These are phyloP conservation scores for Lepidurus packardi DNA, from an alignment of 1,140 invertebrate genomes.

Conservation along the genomic window DNA sequence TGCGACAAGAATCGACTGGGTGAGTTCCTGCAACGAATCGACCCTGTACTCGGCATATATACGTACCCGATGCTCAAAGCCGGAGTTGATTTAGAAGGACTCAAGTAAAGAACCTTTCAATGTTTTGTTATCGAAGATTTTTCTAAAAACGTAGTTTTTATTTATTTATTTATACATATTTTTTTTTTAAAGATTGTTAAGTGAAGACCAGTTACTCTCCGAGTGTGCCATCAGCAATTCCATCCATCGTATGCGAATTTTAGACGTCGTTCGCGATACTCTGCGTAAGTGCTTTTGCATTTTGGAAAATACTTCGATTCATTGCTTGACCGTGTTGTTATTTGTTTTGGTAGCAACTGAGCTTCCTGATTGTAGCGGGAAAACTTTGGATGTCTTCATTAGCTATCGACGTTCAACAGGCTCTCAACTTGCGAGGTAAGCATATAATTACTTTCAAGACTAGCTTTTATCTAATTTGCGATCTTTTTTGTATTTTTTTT, in stretches of 20 bases:
- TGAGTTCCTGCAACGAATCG: slow-evolving; percentile 78
- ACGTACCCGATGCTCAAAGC: slow-evolving; percentile 94
- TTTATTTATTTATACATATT: not conserved
- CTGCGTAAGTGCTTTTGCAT: slow-evolving; percentile 46
- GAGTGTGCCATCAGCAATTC: slow-evolving; percentile 91
- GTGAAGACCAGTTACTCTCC: slow-evolving; percentile 79
- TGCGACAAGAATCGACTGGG: slow-evolving; percentile 87
- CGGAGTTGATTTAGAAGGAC: slow-evolving; percentile 81
- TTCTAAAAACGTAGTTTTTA: slow-evolving; percentile 46
- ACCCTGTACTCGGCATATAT: slow-evolving; percentile 88
- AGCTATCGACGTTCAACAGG: slow-evolving; percentile 96
- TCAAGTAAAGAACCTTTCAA: slow-evolving; percentile 46
- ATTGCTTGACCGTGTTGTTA: not conserved
- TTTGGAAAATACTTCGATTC: not conserved
- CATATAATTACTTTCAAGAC: slow-evolving; percentile 9
- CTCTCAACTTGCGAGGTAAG: slow-evolving; percentile 83
- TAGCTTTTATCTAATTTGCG: slow-evolving; percentile 28
- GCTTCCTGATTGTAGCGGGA: slow-evolving; percentile 68
- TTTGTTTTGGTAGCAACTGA: slow-evolving; percentile 50
- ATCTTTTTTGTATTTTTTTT: slow-evolving; percentile 36
- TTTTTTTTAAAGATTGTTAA: slow-evolving; percentile 47
- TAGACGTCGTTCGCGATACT: slow-evolving; percentile 69
- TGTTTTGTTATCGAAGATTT: slow-evolving; percentile 31
- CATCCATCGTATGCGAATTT: slow-evolving; percentile 84
- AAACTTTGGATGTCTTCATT: slow-evolving; percentile 85